phyloP scores from a whole-genome alignment of 1,140 invertebrate species.

The Tetragnatha versicolor region DNA sequence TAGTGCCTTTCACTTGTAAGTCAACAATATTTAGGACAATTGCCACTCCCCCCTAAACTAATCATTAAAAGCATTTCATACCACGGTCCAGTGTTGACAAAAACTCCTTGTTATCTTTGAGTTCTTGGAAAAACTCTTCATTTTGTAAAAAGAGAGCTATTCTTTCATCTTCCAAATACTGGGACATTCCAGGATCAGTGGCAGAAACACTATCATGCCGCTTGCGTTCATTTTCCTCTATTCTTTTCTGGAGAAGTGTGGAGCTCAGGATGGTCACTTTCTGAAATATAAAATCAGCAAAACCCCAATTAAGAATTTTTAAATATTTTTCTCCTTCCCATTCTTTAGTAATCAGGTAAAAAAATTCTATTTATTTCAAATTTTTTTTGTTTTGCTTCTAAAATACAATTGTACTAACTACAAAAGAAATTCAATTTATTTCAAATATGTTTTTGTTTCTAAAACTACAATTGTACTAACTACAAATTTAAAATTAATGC shows the following conservation, averaged over 20 bases:
- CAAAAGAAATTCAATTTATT: too few species aligned
- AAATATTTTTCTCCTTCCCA: background rate
- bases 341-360: background rate
- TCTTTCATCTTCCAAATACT: slow-evolving; percentile 77
- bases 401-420: too few species aligned
- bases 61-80: too few species aligned
- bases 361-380: background rate
- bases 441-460: too few species aligned
- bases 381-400: too few species aligned
- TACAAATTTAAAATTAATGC: too few species aligned
- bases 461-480: too few species aligned
- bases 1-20: too few species aligned
- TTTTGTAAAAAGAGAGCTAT: slow-evolving; percentile 90
- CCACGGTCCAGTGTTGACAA: slow-evolving; percentile 80
- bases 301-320: background rate
- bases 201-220: slow-evolving; percentile 59
- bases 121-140: slow-evolving; percentile 89
- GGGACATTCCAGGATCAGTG: slow-evolving; percentile 67
- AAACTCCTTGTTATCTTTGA: slow-evolving; percentile 88
- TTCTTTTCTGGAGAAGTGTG: slow-evolving; percentile 64
- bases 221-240: slow-evolving; percentile 65
- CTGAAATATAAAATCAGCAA: slow-evolving; percentile 14
- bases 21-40: too few species aligned
- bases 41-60: too few species aligned
- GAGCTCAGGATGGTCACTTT: slow-evolving; percentile 61